Evolutionary conservation across 2,888 invertebrate species (phyloP).

Genomic region (Acleris literana): DNA sequence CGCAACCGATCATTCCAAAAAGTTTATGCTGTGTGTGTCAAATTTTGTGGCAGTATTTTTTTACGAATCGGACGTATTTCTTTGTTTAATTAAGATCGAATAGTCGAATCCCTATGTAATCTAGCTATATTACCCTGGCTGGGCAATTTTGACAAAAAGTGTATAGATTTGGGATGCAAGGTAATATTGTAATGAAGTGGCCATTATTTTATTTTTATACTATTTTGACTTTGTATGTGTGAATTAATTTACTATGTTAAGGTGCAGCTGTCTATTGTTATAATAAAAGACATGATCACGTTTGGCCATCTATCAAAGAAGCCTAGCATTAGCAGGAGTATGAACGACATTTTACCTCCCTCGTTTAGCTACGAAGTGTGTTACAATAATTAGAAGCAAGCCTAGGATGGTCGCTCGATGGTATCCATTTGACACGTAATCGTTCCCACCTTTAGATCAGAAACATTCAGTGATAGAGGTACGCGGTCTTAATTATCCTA

Average conservation of each 20-base stretch:
- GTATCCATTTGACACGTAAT: conserved; percentile 15
- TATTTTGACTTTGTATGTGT: conserved; percentile 47
- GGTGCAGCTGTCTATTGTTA: conserved; percentile 19
- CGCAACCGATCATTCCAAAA: conserved; percentile 28
- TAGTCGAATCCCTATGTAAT: background rate
- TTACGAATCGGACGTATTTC: background rate
- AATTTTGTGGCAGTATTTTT: conserved; percentile 14
- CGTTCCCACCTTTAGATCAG: conserved; percentile 20
- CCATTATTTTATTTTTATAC: conserved; percentile 42
- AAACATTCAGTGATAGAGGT: conserved; percentile 5
- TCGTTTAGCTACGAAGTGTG: conserved; percentile 30
- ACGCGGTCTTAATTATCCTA: conserved; percentile 23
- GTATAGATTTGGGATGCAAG: conserved; percentile 33
- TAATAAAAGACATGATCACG: conserved; percentile 15
- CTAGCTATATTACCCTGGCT: too few species aligned
- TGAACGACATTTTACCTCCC: conserved; percentile 22
- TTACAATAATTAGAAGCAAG: conserved; percentile 36
- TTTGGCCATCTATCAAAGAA: conserved; percentile 20
- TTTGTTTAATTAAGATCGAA: background rate
- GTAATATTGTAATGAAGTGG: conserved; percentile 54
- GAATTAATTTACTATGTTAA: conserved; percentile 24
- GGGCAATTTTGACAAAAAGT: background rate
- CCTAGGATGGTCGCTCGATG: conserved; percentile 22
- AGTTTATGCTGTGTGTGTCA: conserved; percentile 4
- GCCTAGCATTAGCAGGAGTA: conserved; percentile 22